phyloP scores from a whole-genome alignment of 1,140 invertebrate genomes.

The Drosophila kepulauana region DNA sequence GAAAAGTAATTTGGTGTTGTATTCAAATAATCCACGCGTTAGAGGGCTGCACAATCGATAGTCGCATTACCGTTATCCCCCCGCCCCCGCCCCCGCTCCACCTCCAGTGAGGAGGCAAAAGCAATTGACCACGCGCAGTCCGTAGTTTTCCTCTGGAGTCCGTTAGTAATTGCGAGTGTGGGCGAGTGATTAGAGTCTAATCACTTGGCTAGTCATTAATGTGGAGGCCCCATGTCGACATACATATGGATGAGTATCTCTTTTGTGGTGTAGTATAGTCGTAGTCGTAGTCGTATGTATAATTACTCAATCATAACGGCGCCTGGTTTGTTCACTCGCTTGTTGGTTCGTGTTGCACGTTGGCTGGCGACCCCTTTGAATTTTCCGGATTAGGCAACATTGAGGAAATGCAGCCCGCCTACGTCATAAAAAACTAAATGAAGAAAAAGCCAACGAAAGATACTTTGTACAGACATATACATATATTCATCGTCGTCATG shows the following conservation, averaged over 20 bases:
- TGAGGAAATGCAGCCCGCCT: slow-evolving; percentile 60
- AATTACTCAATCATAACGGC: slow-evolving; percentile 62
- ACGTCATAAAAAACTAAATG: slow-evolving; percentile 45
- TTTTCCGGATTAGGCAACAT: slow-evolving; percentile 53
- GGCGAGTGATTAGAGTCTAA: slow-evolving; percentile 2
- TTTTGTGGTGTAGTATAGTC: neutral
- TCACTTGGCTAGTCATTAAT: slow-evolving; percentile 5
- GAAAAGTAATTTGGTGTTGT: too few species aligned
- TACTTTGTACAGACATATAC: neutral
- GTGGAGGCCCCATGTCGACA: slow-evolving; percentile 1
- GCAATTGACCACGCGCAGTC: neutral
- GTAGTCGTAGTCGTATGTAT: neutral
- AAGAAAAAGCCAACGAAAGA: neutral
- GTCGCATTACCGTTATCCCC: neutral
- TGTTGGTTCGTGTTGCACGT: slow-evolving; percentile 22
- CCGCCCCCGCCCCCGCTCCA: neutral
- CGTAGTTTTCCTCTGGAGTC: neutral
- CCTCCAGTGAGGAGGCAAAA: neutral
- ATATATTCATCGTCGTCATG: slow-evolving; percentile 37
- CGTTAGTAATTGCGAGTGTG: neutral
- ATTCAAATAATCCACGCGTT: neutral
- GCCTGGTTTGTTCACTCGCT: slow-evolving; percentile 2
- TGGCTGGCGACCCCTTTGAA: slow-evolving; percentile 6
- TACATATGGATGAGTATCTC: slow-evolving; percentile 22
- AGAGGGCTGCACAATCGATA: neutral